Percentiles rank a stretch among this genome's conserved stretches.
Evolutionary conservation across 2,113 vertebrate genomes (phyloP).

Genomic region (Aphyosemion australe): DNA sequence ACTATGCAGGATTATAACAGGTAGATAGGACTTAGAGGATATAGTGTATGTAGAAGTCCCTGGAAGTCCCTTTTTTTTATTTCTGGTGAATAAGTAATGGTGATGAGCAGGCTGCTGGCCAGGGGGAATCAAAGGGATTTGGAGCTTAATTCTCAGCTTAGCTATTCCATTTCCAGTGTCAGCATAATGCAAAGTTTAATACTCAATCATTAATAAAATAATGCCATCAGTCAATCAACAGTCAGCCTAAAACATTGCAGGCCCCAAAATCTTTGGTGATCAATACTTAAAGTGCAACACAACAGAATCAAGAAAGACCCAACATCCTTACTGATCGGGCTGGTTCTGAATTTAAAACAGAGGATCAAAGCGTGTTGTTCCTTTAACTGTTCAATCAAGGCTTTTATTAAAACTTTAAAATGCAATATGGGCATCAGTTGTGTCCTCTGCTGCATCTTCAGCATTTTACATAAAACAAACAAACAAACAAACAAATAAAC

Average conservation of each 20-base stretch:
- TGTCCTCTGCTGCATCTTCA: too few species aligned
- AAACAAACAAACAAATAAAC: too few species aligned
- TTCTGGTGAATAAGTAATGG: conserved; percentile 79
- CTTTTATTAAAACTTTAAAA: too few species aligned
- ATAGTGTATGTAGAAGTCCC: conserved; percentile 57
- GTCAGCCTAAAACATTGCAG: conserved; percentile 49
- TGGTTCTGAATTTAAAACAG: too few species aligned
- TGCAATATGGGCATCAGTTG: too few species aligned
- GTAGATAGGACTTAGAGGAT: conserved; percentile 74
- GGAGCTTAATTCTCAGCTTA: conserved; percentile 80
- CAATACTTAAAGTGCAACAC: conserved; percentile 43
- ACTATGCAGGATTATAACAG: conserved; percentile 83
- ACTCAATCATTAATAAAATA: conserved; percentile 80
- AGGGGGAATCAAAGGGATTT: conserved; percentile 79
- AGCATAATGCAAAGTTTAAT: conserved; percentile 84
- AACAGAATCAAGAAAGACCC: background rate
- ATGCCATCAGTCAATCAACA: conserved; percentile 73
- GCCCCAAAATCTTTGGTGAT: conserved; percentile 65
- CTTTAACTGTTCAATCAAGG: too few species aligned
- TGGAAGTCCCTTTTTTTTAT: conserved; percentile 67
- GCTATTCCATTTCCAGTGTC: conserved; percentile 77
- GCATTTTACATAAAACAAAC: too few species aligned
- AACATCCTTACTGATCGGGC: too few species aligned
- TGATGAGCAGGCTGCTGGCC: conserved; percentile 77
- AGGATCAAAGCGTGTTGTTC: too few species aligned